Evolutionary conservation across 1,140 invertebrate species (phyloP).

Genomic region (Agrypnia vestita): DNA sequence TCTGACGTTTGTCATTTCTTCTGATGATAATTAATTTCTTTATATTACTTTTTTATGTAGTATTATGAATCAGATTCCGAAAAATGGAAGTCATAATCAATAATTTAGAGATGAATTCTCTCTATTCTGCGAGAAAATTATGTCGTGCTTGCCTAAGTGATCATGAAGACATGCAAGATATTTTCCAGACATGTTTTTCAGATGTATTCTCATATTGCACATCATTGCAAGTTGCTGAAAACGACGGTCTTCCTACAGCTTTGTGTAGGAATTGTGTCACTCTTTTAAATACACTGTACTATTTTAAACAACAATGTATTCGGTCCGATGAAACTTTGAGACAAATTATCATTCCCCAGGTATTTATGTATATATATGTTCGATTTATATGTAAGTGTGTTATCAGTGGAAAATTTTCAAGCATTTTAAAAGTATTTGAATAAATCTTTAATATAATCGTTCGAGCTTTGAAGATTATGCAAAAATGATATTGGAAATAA

Average conservation of each 20-base stretch:
- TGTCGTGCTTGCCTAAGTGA: slow-evolving; percentile 38
- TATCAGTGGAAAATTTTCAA: background rate
- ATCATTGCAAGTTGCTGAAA: slow-evolving; percentile 29
- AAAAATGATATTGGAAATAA: no score
- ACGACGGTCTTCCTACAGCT: slow-evolving; percentile 34
- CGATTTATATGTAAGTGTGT: background rate
- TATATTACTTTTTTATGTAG: no score
- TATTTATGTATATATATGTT: background rate
- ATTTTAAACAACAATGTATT: slow-evolving; percentile 45
- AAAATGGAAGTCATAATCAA: background rate
- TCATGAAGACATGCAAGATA: slow-evolving; percentile 45
- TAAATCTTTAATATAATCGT: no score
- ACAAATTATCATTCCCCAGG: slow-evolving; percentile 43
- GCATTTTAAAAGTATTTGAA: background rate
- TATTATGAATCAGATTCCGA: no score
- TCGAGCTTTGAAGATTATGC: no score
- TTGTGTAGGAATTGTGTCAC: slow-evolving; percentile 32
- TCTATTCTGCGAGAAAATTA: slow-evolving; percentile 33
- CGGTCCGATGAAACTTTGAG: slow-evolving; percentile 41
- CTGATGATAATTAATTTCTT: no score
- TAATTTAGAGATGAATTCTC: slow-evolving; percentile 22
- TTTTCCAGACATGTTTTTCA: slow-evolving; percentile 36
- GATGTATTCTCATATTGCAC: slow-evolving; percentile 42
- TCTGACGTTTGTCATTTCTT: no score
- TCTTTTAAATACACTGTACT: slow-evolving; percentile 41